Base-by-base conservation (phyloP, 35 echinoderm and acorn worm genomes). In the Apostichopus japonicus region DNA sequence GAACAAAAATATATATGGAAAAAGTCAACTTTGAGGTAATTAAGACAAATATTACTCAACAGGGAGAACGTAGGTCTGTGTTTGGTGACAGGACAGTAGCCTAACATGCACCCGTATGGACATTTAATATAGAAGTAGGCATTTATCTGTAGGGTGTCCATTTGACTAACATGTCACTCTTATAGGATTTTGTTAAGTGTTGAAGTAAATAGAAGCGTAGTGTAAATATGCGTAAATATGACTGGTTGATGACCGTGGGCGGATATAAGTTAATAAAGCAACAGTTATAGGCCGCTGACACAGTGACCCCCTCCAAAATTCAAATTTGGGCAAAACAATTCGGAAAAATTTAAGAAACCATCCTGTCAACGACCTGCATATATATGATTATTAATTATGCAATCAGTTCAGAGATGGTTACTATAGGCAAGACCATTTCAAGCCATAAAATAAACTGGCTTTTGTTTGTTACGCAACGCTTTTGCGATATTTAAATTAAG, bases 11-110 rank as follows among this genome's bases (percentile, higher is more conserved):
- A 75, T 19, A 75, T 75, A 7, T n/a, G 71, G 71, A 75, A 75
- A 83, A 83, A 84, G 79, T 84, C 81, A 84, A 55, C 81, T 17
- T 84, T 84, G 81, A 84, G 81, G 81, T 84, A 84, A 84, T 84
- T 84, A 61, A 51, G 6, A 58, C 81, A 57, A 84, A 84, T 84
- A 84, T 84, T 84, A 51, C 55, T 23, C 81, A 84, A 84, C 53
- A 57, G 54, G 24, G 15, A 19, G 55, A 84, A 4, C 71, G 17
- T 75, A 23, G 71, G 71, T 75, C 71, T n/a, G 17, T 75, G 71
- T 75, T 75, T 75, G 71, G 14, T 75, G 71, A 75, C 17, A 75
- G 71, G 22, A 7, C 17, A 23, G 71, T 75, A 75, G 71, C 71
- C 71, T 75, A 75, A 75, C 17, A 23, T n/a, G n/a, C 71, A 19